Evolutionary conservation across 2,888 invertebrate species (phyloP).

Genomic region (Neria commutata): DNA sequence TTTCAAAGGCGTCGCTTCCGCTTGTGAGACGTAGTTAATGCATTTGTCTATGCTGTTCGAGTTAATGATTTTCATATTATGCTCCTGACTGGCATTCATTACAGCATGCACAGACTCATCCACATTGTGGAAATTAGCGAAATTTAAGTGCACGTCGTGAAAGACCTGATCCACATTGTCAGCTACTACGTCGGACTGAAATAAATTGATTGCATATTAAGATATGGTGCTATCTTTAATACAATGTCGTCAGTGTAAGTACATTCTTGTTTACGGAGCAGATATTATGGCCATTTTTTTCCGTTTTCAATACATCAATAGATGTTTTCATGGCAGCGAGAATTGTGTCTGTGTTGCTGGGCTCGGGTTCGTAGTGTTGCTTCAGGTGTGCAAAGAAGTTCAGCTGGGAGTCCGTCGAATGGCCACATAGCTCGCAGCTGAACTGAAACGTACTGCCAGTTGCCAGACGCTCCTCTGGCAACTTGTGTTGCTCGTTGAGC

Average conservation of each 20-base stretch:
- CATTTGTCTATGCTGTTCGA: conserved; percentile 23
- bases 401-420: conserved; percentile 75
- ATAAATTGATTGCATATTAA: too few relatives aligned
- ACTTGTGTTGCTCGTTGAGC: conserved; percentile 10
- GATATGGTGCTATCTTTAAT: background rate
- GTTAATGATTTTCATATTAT: conserved; percentile 33
- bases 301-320: conserved; percentile 25
- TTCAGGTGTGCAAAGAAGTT: conserved; percentile 87
- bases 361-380: conserved; percentile 74
- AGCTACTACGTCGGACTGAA: conserved; percentile 37
- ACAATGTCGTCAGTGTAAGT: background rate
- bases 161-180: conserved; percentile 48
- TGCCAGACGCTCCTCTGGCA: background rate
- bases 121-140: conserved; percentile 49
- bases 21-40: conserved; percentile 13
- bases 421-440: conserved; percentile 79
- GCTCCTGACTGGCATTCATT: conserved; percentile 24
- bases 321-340: conserved; percentile 32
- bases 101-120: conserved; percentile 31
- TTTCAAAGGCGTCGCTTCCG: conserved; percentile 13
- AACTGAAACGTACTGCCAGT: conserved; percentile 35
- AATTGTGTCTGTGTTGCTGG: conserved; percentile 30
- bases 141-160: conserved; percentile 55
- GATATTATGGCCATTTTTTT: conserved; percentile 20
- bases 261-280: too few relatives aligned